phyloP scores from a whole-genome alignment of 2,888 invertebrate species.

The Lamellibrachia columna region DNA sequence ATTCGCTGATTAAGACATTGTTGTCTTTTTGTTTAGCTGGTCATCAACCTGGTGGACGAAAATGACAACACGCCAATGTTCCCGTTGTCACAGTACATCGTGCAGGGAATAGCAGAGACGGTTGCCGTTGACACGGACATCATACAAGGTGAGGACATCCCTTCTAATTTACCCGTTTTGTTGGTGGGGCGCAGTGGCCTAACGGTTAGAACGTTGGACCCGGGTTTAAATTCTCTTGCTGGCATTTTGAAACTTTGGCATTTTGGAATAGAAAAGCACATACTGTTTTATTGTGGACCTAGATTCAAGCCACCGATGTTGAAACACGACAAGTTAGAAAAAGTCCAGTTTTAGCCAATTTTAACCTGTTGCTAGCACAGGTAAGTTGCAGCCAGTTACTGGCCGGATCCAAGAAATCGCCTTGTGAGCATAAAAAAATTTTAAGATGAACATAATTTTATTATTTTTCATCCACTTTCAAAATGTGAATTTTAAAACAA shows the following conservation, averaged over 20 bases:
- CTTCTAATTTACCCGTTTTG: too few relatives aligned
- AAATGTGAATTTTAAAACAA: not conserved
- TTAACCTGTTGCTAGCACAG: not conserved
- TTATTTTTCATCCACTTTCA: not conserved
- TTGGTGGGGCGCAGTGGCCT: not conserved
- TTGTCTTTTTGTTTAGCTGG: constrained; percentile 46
- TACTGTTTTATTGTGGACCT: too few relatives aligned
- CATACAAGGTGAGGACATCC: constrained; percentile 73
- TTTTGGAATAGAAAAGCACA: not conserved
- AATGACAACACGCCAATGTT: constrained; percentile 97
- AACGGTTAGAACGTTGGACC: not conserved
- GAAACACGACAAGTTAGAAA: not conserved
- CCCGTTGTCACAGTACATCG: constrained; percentile 87
- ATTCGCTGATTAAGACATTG: not conserved
- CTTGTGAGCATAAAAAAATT: not conserved
- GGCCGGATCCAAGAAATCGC: not conserved
- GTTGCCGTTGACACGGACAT: constrained; percentile 68
- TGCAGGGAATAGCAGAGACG: constrained; percentile 73
- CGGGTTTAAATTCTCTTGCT: too few relatives aligned
- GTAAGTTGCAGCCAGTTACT: not conserved
- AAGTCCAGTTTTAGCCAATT: not conserved
- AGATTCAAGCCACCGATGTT: not conserved
- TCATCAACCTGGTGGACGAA: constrained; percentile 92
- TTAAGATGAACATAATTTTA: not conserved
- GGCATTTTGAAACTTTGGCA: not conserved